A percentile compares a stretch with the other conserved stretches of the same genome.
These are phyloP conservation scores for Phanerotoma sp. DNA, from an alignment of 2,888 invertebrate genomes.

Conservation along the genomic window DNA sequence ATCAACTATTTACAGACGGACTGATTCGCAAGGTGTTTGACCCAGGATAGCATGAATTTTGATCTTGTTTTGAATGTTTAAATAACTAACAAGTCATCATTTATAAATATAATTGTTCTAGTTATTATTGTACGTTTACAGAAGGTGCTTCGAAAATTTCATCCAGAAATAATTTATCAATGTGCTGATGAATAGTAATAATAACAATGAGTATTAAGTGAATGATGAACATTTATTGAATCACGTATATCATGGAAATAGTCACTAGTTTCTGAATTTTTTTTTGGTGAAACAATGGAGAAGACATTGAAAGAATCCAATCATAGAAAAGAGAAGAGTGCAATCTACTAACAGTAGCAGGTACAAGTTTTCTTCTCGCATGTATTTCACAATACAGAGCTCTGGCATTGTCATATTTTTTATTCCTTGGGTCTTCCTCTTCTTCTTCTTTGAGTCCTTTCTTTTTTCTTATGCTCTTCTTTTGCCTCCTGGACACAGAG, in stretches of 20 bases:
- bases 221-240: too few relatives aligned
- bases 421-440: conserved; percentile 4
- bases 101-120: background rate
- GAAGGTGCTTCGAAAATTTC: too few relatives aligned
- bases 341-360: conserved; percentile 17
- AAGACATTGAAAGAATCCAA: too few relatives aligned
- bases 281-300: conserved; percentile 10
- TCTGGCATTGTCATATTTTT: conserved; percentile 18
- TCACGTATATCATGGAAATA: too few relatives aligned
- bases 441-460: background rate
- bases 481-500: conserved; percentile 7
- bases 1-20: conserved; percentile 1
- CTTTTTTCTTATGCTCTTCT: background rate
- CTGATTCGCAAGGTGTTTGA: conserved; percentile 14
- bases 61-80: conserved; percentile 9
- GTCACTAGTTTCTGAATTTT: too few relatives aligned
- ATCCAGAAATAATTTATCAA: background rate
- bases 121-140: too few relatives aligned
- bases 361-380: conserved; percentile 13
- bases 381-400: conserved; percentile 14
- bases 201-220: background rate
- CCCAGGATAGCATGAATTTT: conserved; percentile 1
- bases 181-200: too few relatives aligned
- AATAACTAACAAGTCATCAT: background rate
- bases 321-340: too few relatives aligned